phyloP scores from a whole-genome alignment of 2,888 invertebrate genomes.

The Apotomis turbidana region DNA sequence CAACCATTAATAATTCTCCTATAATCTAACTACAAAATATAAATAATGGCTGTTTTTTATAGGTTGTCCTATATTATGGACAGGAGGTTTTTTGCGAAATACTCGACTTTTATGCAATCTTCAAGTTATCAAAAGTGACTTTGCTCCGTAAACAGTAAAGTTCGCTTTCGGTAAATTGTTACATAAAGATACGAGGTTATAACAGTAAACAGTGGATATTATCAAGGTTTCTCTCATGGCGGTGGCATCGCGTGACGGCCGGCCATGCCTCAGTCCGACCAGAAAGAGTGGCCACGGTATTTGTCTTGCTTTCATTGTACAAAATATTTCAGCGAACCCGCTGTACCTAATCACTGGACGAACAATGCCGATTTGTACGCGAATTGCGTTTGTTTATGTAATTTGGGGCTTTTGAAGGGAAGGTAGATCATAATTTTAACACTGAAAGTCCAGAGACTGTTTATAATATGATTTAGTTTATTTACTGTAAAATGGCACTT shows the following conservation, averaged over 20 bases:
- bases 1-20: neutral
- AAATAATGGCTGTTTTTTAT: conserved; percentile 15
- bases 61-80: neutral
- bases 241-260: conserved; percentile 68
- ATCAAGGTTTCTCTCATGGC: conserved; percentile 42
- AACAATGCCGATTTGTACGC: conserved; percentile 51
- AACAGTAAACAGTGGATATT: conserved; percentile 31
- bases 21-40: conserved; percentile 16
- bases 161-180: neutral
- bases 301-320: conserved; percentile 76
- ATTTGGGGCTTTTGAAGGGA: neutral
- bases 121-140: neutral
- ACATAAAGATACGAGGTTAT: conserved; percentile 1
- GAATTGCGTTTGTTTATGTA: conserved; percentile 2
- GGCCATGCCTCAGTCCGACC: conserved; percentile 65
- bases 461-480: too few relatives aligned
- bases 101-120: neutral
- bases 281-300: conserved; percentile 74
- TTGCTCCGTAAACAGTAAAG: neutral
- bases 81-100: neutral
- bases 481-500: too few relatives aligned
- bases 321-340: conserved; percentile 60
- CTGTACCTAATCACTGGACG: conserved; percentile 44
- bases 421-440: neutral
- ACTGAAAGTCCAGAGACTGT: too few relatives aligned